Evolutionary conservation across 2,888 invertebrate species (phyloP).

Genomic region (Tuta absoluta): DNA sequence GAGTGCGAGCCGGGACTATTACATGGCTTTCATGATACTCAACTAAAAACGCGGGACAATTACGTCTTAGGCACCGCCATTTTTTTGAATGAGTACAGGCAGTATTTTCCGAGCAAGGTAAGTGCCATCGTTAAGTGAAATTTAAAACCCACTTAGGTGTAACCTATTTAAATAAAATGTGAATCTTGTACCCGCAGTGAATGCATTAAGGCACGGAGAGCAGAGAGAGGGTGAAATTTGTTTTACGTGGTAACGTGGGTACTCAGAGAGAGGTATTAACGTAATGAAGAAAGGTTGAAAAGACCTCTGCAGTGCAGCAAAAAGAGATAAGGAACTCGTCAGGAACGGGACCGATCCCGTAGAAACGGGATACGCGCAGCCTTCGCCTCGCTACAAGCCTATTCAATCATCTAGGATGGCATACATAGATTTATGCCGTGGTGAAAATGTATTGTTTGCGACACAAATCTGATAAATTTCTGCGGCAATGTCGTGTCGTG

Average conservation of each 20-base stretch:
- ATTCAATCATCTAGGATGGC: constrained; percentile 13
- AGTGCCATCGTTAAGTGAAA: constrained; percentile 18
- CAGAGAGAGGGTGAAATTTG: constrained; percentile 17
- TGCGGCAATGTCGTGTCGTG: constrained; percentile 7
- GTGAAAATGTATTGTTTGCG: constrained; percentile 8
- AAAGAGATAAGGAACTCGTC: not conserved
- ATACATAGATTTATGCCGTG: constrained; percentile 7
- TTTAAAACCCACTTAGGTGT: constrained; percentile 11
- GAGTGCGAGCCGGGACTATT: constrained; percentile 42
- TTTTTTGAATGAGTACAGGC: constrained; percentile 18
- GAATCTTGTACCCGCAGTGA: constrained; percentile 3
- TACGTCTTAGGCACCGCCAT: constrained; percentile 42
- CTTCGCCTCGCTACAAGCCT: not conserved
- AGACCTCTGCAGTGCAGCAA: not conserved
- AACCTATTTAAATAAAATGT: constrained; percentile 7
- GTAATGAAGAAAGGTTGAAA: not conserved
- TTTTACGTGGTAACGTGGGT: constrained; percentile 2
- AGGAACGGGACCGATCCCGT: constrained; percentile 19
- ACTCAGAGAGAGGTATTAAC: not conserved
- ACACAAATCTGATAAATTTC: constrained; percentile 14
- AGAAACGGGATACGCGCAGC: not conserved
- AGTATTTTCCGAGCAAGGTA: constrained; percentile 19
- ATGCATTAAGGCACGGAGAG: not conserved
- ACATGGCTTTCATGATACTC: constrained; percentile 18
- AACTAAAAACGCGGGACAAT: constrained; percentile 16